A percentile compares a stretch with the other conserved stretches of the same genome.
Conservation (phyloP, 1,140 invertebrate species). For the Trinorchestia longiramus region DNA sequence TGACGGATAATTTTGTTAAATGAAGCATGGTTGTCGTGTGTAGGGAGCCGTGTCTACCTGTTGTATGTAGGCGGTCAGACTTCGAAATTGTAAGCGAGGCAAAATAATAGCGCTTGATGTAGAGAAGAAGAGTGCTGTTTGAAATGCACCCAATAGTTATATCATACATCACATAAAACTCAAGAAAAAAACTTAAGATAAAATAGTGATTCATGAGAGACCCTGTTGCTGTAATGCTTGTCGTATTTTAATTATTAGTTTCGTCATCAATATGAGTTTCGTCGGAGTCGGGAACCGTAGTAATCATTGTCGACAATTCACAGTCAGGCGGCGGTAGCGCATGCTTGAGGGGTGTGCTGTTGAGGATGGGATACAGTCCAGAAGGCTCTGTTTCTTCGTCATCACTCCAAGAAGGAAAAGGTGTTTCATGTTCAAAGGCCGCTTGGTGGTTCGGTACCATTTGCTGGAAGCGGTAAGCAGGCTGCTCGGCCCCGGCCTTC, state of each 20-base stretch:
- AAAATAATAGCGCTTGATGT: no score
- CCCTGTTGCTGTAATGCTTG: not conserved
- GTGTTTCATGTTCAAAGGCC: not conserved
- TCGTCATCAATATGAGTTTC: not conserved
- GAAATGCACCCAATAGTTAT: no score
- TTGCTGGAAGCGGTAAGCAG: not conserved
- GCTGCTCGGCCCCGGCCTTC: not conserved
- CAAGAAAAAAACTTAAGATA: no score
- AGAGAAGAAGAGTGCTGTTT: no score
- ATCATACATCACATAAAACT: no score
- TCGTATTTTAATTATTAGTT: not conserved
- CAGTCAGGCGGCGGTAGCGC: not conserved
- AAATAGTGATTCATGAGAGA: not conserved
- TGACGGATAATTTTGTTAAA: no score
- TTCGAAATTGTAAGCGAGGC: no score
- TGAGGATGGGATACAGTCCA: not conserved
- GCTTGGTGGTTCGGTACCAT: not conserved
- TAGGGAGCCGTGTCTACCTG: no score
- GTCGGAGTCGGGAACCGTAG: not conserved
- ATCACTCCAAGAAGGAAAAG: conserved; percentile 48
- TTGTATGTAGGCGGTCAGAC: no score
- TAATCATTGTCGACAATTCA: not conserved
- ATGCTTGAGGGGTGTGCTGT: not conserved
- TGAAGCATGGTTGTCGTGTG: no score
- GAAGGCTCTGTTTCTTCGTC: not conserved